Evolutionary conservation across 2,113 vertebrate species (phyloP).

Genomic region (Aythya baeri): DNA sequence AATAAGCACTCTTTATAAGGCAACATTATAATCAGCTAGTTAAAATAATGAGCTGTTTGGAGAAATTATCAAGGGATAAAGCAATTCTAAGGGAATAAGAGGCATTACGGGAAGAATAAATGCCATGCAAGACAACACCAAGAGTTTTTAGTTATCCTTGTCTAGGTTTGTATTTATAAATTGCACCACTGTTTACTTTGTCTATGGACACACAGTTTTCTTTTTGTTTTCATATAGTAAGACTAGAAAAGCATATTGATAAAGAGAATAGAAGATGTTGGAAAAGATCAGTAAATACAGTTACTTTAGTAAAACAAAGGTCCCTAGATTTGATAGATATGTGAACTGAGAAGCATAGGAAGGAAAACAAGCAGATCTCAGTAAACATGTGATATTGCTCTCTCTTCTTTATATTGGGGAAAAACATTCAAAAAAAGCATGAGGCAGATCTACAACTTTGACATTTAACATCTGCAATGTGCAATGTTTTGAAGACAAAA

Average conservation of each 20-base stretch:
- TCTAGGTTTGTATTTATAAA: background rate
- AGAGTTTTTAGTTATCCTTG: background rate
- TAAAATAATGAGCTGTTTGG: slow-evolving; percentile 38
- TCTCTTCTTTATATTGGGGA: background rate
- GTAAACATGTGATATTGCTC: background rate
- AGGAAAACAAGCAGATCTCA: background rate
- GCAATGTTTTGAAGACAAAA: background rate
- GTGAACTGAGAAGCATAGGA: background rate
- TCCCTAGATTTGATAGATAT: background rate
- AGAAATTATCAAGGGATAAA: slow-evolving; percentile 4
- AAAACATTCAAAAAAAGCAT: background rate
- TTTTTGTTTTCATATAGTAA: background rate
- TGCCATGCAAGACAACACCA: background rate
- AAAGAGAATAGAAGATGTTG: background rate
- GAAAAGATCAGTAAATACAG: background rate
- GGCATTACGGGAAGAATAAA: background rate
- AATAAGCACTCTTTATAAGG: background rate
- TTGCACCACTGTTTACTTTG: background rate
- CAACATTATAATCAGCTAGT: background rate
- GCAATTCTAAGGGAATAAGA: background rate
- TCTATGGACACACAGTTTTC: background rate
- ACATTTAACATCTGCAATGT: background rate
- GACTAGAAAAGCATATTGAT: background rate
- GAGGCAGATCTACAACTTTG: background rate
- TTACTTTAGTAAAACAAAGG: background rate